Percentiles rank a stretch among this genome's conserved stretches.
phyloP scores from a whole-genome alignment of 92 coral and sea anemone species.

The Umimayanthus kanabou region DNA sequence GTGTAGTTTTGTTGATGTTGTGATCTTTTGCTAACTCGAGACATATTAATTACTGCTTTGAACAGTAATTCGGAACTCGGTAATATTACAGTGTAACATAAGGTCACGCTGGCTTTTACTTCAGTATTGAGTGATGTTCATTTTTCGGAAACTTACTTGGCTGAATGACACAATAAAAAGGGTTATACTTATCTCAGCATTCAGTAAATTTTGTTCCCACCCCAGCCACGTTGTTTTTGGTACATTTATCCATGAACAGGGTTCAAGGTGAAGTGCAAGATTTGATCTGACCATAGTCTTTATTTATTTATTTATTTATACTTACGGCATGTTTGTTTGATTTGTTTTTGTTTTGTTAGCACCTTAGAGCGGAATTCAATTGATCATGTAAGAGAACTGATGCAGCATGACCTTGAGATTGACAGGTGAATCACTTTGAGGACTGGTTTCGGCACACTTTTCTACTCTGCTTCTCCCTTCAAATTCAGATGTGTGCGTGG shows the following conservation, averaged over 20 bases:
- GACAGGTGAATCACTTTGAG: conserved; percentile 45
- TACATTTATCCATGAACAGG: background rate
- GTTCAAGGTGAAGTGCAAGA: background rate
- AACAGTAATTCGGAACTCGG: no score
- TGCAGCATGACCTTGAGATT: conserved; percentile 39
- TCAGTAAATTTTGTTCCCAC: background rate
- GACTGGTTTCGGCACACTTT: conserved; percentile 6
- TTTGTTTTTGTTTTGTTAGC: conserved; percentile 35
- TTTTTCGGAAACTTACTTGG: background rate
- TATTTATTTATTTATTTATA: conserved; percentile 1
- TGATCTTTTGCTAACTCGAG: no score
- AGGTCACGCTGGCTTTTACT: no score
- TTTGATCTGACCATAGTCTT: conserved; percentile 5
- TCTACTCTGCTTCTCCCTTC: background rate
- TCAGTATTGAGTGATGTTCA: background rate
- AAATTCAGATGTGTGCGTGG: conserved; percentile 33
- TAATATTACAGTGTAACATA: no score
- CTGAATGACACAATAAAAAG: background rate
- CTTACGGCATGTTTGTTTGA: conserved; percentile 21
- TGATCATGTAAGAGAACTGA: conserved; percentile 43
- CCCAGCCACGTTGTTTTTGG: background rate
- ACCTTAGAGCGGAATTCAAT: conserved; percentile 50
- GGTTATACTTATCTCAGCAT: no score
- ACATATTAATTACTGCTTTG: no score
- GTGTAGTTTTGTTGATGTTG: no score